Base-by-base conservation (phyloP, 2,888 invertebrate genomes). In the Mythimna vitellina region DNA sequence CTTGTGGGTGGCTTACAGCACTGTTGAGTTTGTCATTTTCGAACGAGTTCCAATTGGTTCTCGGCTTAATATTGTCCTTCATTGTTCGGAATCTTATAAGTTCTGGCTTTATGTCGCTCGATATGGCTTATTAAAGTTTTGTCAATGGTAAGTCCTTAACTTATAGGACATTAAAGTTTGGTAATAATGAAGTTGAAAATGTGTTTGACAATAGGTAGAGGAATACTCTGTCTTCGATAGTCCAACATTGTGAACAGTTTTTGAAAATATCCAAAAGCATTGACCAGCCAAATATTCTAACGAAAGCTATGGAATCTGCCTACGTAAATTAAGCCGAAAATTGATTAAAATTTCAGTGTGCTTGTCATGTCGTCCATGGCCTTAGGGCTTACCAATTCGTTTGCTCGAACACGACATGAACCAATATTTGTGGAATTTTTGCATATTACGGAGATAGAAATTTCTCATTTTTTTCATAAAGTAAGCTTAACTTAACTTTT, bases 271-370 rank as follows among this genome's bases (percentile, higher is more conserved):
- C 9, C 2, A n/a, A 51, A 14, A 5, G 57, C 32, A 35, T 35
- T 35, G 32, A 35, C 6, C n/a, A n/a, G 32, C n/a, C 35, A 58
- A 58, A 32, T 57, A 25, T 54, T 54, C 7, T 0, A 9, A 53
- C 54, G 14, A 46, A 46, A 35, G 3, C 53, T 46, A 25, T 9
- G 17, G 54, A 74, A 57, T 38, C 3, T 46, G 1, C 17, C 51
- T 22, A n/a, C 49, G 42, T 51, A 22, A 29, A 29, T 70, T 20
- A 35, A 63, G 12, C 20, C 3, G 17, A 46, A 62, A 77, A 64
- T 49, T 75, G 3, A 77, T 58, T 64, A 63, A 69, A 76, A 58
- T 63, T 57, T 60, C 58, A 63, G 12, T 46, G 38, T 54, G 58
- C 12, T n/a, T 58, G 53, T 42, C n/a, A n/a, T 58, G 49, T 42